These are phyloP conservation scores for Candidula unifasciata DNA, from an alignment of 2,888 invertebrate genomes.

Conservation along the genomic window DNA sequence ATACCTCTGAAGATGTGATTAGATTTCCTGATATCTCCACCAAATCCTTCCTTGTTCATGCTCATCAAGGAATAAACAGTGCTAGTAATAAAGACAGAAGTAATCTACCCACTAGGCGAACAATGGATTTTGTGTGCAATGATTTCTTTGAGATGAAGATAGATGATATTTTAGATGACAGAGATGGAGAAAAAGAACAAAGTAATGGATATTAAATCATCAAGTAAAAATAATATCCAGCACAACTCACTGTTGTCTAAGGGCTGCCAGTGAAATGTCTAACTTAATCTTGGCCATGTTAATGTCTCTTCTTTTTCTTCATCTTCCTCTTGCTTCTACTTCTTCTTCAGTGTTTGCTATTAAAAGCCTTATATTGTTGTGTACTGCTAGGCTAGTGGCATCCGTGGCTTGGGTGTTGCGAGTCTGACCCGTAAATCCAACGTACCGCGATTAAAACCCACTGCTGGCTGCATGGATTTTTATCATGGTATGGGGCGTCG, in stretches of 20 bases:
- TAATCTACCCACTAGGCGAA: slow-evolving; percentile 4
- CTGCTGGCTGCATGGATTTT: too few relatives aligned
- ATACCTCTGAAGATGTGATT: slow-evolving; percentile 46
- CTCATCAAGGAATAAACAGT: slow-evolving; percentile 62
- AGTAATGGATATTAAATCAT: slow-evolving; percentile 6
- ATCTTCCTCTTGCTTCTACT: too few relatives aligned
- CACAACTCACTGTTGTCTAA: background rate
- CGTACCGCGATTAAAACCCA: too few relatives aligned
- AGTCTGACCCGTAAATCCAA: too few relatives aligned
- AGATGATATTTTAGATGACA: slow-evolving; percentile 24
- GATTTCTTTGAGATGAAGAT: slow-evolving; percentile 43
- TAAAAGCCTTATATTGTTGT: too few relatives aligned
- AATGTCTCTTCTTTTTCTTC: too few relatives aligned
- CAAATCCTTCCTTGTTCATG: slow-evolving; percentile 65
- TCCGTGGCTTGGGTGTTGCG: too few relatives aligned
- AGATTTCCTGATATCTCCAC: slow-evolving; percentile 67
- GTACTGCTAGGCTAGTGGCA: too few relatives aligned
- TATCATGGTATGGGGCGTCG: too few relatives aligned
- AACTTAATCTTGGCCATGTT: background rate
- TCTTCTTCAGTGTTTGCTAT: too few relatives aligned
- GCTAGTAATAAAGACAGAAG: slow-evolving; percentile 35
- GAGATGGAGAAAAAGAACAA: slow-evolving; percentile 11
- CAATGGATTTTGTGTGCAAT: slow-evolving; percentile 50
- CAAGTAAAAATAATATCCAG: background rate
- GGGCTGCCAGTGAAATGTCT: background rate